These are phyloP conservation scores for Sakesphorus luctuosus DNA, from an alignment of 2,113 vertebrate species.

Conservation along the genomic window DNA sequence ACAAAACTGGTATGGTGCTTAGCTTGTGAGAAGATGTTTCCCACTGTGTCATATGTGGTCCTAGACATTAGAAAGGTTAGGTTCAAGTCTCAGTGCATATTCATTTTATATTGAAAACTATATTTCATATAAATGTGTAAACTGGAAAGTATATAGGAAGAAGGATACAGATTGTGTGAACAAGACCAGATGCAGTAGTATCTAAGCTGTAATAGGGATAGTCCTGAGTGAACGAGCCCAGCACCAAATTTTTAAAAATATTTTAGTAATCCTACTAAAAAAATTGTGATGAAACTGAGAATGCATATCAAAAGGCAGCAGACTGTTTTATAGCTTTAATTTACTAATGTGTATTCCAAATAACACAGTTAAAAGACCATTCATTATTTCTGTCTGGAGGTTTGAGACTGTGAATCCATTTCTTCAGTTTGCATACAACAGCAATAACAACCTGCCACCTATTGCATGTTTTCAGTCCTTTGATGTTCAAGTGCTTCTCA, in stretches of 20 bases:
- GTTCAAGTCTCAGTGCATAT: neutral
- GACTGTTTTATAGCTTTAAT: neutral
- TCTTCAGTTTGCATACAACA: neutral
- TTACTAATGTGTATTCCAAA: neutral
- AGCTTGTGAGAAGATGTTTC: neutral
- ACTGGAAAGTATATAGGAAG: neutral
- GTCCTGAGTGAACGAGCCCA: neutral
- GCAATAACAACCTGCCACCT: neutral
- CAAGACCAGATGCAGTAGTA: neutral
- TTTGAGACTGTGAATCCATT: neutral
- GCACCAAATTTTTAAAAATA: neutral
- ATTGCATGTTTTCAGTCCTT: neutral
- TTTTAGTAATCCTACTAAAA: neutral
- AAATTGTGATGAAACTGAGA: neutral
- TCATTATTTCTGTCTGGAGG: neutral
- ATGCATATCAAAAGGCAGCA: neutral
- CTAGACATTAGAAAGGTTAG: neutral
- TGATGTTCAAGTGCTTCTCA: neutral
- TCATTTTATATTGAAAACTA: neutral
- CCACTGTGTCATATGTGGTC: neutral
- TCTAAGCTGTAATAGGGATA: neutral
- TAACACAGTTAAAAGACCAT: neutral
- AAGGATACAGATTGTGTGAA: neutral
- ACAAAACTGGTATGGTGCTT: neutral
- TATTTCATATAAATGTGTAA: neutral